Base-by-base conservation (phyloP, 92 coral and sea anemone genomes). In the Pocillopora grandis region DNA sequence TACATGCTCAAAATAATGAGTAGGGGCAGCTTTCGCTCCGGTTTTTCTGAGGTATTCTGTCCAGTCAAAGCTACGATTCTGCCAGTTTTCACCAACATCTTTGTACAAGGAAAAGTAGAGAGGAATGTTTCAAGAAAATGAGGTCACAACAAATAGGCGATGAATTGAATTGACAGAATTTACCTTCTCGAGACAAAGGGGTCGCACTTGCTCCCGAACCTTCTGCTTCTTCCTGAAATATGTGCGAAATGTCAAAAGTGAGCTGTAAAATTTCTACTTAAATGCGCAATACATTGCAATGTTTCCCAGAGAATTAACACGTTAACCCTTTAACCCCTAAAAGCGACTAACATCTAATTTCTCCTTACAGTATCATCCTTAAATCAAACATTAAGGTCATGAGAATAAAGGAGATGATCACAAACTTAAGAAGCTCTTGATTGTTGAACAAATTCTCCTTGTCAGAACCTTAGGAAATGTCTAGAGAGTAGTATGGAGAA, bases 41-140 rank as follows among this genome's bases (percentile, higher is more conserved):
- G 98, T 94, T 78, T 89, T 96, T 88, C 92, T 94, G 10, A 96
- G 82, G 80, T 92, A 96, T 48, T 96, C 99, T 64, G 94, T 91
- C 99, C 99, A 96, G 73, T 88, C 94, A 84, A 96, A 96, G 63
- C 95, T 91, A 80, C 95, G 93, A 84, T 96, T 96, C 88, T 96
- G 99, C 99, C 99, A 96, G 75, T 93, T 94, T 76, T 96, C 97
- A 64, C 94, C 92, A 76, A 94, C 91, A 76, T 76, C 88, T 76
- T 58, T 31, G 27, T 67, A 76, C 0, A 7, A 79, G 58, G 27
- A 31, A 10, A 69, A 60, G 20, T 75, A n/a, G 19, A 60, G 2
- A 1, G 9, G 0, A 58, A 9, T 57, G 12, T 21, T 27, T 27
- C 31, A 27, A 27, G 0, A 27, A 27, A 27, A 27, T 27, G 31